Evolutionary conservation across 2,113 vertebrate genomes (phyloP).

Genomic region (Bothrops jararaca): DNA sequence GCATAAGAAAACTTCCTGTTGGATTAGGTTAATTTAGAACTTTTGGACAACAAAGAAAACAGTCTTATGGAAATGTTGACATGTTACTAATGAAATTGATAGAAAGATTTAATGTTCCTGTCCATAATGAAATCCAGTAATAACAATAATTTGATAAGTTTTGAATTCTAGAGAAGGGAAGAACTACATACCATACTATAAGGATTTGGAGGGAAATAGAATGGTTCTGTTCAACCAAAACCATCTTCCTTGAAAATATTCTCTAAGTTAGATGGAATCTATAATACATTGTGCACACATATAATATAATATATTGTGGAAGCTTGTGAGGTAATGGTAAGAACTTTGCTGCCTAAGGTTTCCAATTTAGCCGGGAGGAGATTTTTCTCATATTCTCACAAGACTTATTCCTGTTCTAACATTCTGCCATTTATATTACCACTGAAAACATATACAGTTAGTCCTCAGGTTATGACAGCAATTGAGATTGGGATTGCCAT

Average conservation of each 20-base stretch:
- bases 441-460: not conserved
- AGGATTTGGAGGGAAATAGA: not conserved
- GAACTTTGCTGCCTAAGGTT: not conserved
- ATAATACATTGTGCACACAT: not conserved
- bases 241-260: not conserved
- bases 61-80: not conserved
- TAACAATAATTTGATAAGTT: not conserved
- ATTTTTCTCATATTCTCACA: not conserved
- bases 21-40: not conserved
- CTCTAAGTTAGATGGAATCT: not conserved
- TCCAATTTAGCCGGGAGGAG: not conserved
- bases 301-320: not conserved
- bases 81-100: conserved; percentile 13
- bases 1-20: not conserved
- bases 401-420: not conserved
- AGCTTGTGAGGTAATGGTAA: not conserved
- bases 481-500: not conserved
- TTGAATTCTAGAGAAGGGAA: conserved; percentile 9
- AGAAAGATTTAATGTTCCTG: not conserved
- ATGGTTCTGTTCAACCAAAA: conserved; percentile 23
- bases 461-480: not conserved
- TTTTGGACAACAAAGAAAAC: conserved; percentile 12
- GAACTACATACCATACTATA: not conserved
- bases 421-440: too few relatives aligned
- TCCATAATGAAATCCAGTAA: not conserved